Conservation (phyloP, 2,113 vertebrate species). For the Onychostruthus taczanowskii region DNA sequence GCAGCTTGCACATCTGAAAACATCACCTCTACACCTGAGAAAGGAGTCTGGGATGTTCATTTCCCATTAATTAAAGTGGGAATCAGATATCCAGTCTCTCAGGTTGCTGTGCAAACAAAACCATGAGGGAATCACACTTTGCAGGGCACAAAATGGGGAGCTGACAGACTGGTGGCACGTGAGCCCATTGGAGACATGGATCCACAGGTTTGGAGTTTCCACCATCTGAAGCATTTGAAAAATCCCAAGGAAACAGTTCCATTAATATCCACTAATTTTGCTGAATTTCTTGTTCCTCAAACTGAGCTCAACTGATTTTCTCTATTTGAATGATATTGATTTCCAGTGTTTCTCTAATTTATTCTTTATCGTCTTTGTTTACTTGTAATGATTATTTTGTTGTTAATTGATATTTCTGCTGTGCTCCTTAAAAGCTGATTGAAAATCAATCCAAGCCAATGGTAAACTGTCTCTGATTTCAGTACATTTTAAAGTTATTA, state of each 20-base stretch:
- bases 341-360: not conserved
- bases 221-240: not conserved
- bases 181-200: accelerated
- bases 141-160: not conserved
- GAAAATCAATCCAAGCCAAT: not conserved
- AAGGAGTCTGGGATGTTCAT: not conserved
- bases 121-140: not conserved
- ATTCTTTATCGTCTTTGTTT: not conserved
- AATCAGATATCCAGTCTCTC: not conserved
- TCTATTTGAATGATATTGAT: not conserved
- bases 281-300: not conserved
- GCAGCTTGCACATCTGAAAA: not conserved
- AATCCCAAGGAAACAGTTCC: not conserved
- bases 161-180: not conserved
- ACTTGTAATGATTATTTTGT: constrained; percentile 23
- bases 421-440: not conserved
- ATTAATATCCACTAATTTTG: not conserved
- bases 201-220: not conserved
- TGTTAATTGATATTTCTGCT: constrained; percentile 39
- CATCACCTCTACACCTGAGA: not conserved
- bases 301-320: not conserved
- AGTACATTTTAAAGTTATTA: not conserved
- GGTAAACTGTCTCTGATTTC: not conserved
- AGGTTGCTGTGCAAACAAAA: not conserved
- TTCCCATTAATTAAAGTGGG: not conserved